Evolutionary conservation across 2,888 invertebrate genomes (phyloP).

Genomic region (Papilio demoleus): DNA sequence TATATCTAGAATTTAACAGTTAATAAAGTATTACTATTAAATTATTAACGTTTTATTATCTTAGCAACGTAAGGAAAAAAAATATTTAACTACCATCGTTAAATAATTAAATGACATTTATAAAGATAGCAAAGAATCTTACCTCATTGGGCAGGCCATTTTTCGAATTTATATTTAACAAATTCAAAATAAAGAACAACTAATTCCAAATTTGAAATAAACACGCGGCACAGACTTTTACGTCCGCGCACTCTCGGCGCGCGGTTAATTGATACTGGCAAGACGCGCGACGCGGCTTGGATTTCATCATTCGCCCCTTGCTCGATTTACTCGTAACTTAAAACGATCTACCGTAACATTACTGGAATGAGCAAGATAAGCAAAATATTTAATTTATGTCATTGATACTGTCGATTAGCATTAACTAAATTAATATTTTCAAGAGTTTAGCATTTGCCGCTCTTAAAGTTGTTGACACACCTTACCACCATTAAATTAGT

Average conservation of each 20-base stretch:
- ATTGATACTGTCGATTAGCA: not conserved
- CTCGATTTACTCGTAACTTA: slow-evolving; percentile 51
- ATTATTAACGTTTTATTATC: too few species aligned
- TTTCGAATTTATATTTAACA: slow-evolving; percentile 43
- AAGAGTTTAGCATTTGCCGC: too few species aligned
- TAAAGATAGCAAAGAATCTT: slow-evolving; percentile 43
- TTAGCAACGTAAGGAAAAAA: not conserved
- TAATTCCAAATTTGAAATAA: slow-evolving; percentile 44
- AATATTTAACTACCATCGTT: not conserved
- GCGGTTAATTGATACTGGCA: slow-evolving; percentile 55
- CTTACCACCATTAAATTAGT: too few species aligned
- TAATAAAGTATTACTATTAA: not conserved
- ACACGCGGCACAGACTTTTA: slow-evolving; percentile 43
- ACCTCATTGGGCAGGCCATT: slow-evolving; percentile 80
- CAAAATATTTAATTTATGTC: slow-evolving; percentile 13
- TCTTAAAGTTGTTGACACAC: too few species aligned
- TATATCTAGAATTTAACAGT: not conserved
- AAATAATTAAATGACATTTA: not conserved
- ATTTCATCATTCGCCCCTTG: slow-evolving; percentile 56
- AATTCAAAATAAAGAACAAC: slow-evolving; percentile 40
- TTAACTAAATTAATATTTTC: not conserved
- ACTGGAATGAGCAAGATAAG: slow-evolving; percentile 42
- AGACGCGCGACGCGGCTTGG: slow-evolving; percentile 21
- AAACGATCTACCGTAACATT: slow-evolving; percentile 49
- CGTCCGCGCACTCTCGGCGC: slow-evolving; percentile 59